A percentile compares a stretch with the other conserved stretches of the same genome.
phyloP scores from a whole-genome alignment of 1,140 invertebrate genomes.

The Tribolium madens region DNA sequence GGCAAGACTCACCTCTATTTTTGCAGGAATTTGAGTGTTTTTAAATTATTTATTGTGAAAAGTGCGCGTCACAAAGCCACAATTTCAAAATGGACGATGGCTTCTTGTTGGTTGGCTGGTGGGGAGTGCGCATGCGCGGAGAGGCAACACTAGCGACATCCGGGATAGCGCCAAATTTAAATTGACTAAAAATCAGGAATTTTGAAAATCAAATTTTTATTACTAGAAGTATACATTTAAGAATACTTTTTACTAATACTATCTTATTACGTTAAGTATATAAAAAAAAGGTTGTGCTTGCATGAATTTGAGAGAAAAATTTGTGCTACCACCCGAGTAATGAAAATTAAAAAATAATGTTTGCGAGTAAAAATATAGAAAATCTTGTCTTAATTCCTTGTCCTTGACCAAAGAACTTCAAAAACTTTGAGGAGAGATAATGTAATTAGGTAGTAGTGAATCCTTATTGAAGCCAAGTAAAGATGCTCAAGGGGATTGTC shows the following conservation, averaged over 20 bases:
- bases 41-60: background rate
- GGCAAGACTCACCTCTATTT: background rate
- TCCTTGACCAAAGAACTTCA: slow-evolving; percentile 21
- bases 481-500: slow-evolving; percentile 29
- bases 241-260: no score
- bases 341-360: no score
- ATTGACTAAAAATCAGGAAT: background rate
- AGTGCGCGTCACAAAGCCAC: background rate
- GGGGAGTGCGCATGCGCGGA: background rate
- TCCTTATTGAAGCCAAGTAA: slow-evolving; percentile 31
- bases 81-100: slow-evolving; percentile 24
- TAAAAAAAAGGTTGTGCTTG: no score
- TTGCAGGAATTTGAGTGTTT: background rate
- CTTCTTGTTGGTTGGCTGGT: background rate
- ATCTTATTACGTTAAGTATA: no score
- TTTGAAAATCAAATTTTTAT: no score
- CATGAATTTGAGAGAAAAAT: no score
- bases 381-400: background rate
- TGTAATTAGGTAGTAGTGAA: slow-evolving; percentile 34
- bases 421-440: slow-evolving; percentile 34
- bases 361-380: background rate
- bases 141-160: background rate
- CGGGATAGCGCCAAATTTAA: background rate
- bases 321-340: no score
- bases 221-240: no score